Conservation (phyloP, 1,140 invertebrate genomes). For the Globodera rostochiensis region DNA sequence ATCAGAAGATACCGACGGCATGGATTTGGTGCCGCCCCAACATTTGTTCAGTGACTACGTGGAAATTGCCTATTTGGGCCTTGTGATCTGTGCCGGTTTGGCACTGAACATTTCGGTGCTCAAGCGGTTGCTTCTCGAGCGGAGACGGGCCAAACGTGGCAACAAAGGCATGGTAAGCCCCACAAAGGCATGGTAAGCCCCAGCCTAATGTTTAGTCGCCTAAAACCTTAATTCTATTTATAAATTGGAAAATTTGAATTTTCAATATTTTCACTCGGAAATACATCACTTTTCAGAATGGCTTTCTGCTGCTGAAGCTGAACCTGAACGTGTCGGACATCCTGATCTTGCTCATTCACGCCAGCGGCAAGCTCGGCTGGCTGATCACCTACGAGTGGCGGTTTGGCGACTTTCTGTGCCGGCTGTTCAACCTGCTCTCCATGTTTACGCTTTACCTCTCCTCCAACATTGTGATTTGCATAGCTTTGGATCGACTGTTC, state of each 20-base stretch:
- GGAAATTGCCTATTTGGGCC: conserved; percentile 56
- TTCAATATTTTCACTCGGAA: too few relatives aligned
- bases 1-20: not conserved
- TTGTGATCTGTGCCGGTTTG: conserved; percentile 55
- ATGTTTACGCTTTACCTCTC: conserved; percentile 62
- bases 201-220: not conserved
- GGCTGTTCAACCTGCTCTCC: conserved; percentile 59
- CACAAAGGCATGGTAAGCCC: conserved; percentile 23
- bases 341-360: conserved; percentile 53
- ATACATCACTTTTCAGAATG: conserved; percentile 42
- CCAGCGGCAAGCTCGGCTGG: conserved; percentile 57
- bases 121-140: conserved; percentile 32
- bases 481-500: conserved; percentile 57
- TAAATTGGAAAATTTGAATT: too few relatives aligned
- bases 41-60: conserved; percentile 60
- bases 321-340: conserved; percentile 63
- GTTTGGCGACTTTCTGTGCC: conserved; percentile 55
- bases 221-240: too few relatives aligned
- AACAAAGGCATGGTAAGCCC: conserved; percentile 28
- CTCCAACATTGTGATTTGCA: conserved; percentile 64
- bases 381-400: conserved; percentile 60
- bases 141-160: conserved; percentile 7
- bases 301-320: conserved; percentile 61
- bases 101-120: conserved; percentile 56
- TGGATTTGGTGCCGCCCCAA: conserved; percentile 41